Evolutionary conservation across 1,140 invertebrate genomes (phyloP).

Genomic region (Drosophila bocki): DNA sequence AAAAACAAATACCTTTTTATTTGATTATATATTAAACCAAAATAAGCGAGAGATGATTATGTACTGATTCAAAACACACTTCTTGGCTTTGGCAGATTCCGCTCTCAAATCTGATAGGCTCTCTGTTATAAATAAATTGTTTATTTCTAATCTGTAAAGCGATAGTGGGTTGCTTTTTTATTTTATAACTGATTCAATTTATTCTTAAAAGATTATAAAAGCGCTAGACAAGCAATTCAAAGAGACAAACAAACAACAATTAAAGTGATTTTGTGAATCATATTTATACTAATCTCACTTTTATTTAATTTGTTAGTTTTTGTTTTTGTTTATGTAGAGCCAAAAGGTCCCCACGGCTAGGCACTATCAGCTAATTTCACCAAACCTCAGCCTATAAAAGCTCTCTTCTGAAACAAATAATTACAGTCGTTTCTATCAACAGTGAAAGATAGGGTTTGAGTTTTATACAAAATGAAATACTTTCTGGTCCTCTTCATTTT

Average conservation of each 20-base stretch:
- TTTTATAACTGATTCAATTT: no score
- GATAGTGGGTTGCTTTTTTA: no score
- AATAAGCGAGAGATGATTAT: no score
- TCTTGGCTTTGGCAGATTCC: no score
- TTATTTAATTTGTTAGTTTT: no score
- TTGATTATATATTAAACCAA: no score
- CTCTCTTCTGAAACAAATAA: no score
- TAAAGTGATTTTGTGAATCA: neutral
- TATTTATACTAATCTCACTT: neutral
- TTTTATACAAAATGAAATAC: neutral
- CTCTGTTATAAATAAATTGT: no score
- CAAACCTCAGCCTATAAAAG: neutral
- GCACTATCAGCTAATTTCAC: neutral
- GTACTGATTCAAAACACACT: no score
- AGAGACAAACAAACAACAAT: neutral
- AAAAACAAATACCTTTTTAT: no score
- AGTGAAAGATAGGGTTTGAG: neutral
- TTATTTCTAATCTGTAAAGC: no score
- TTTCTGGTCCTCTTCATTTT: neutral
- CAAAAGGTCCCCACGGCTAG: neutral
- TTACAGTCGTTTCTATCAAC: neutral
- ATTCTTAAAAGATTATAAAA: neutral
- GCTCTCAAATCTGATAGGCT: no score
- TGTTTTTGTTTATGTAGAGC: neutral
- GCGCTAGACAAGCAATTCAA: neutral